Conservation (phyloP, 2,797 vertebrate genomes). For the Botia almorhae region DNA sequence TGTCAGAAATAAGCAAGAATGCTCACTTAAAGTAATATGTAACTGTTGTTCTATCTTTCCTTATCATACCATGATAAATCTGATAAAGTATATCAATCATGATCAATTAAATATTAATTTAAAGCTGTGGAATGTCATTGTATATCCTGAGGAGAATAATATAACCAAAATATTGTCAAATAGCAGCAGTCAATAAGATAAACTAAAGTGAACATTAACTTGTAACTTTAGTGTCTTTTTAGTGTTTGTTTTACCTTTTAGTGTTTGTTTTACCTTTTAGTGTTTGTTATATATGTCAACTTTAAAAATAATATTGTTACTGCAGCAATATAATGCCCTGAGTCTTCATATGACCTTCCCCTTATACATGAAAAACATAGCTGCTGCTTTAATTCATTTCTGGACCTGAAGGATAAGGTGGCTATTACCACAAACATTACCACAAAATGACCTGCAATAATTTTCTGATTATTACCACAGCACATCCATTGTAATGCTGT, state of each 20-base stretch:
- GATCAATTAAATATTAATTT: neutral
- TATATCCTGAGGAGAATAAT: neutral
- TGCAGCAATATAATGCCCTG: slow-evolving; percentile 14
- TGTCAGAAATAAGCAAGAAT: too few species aligned
- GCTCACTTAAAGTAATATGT: too few species aligned
- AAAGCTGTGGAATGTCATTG: neutral
- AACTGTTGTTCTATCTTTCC: too few species aligned
- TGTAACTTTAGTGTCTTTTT: neutral
- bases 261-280: neutral
- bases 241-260: neutral
- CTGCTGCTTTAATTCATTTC: slow-evolving; percentile 22
- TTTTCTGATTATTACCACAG: neutral
- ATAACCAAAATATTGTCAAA: neutral
- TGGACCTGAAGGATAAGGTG: slow-evolving; percentile 19
- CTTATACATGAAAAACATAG: slow-evolving; percentile 5
- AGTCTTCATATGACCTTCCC: neutral
- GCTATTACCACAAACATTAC: slow-evolving; percentile 19
- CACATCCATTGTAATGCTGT: neutral
- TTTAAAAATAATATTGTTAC: slow-evolving; percentile 4
- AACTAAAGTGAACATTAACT: neutral
- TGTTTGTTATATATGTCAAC: neutral
- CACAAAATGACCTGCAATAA: slow-evolving; percentile 5
- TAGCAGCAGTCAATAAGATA: neutral
- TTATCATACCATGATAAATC: neutral
- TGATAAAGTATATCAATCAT: neutral